Base-by-base conservation (phyloP, 2,113 vertebrate species). In the Rhynchomys soricoides region DNA sequence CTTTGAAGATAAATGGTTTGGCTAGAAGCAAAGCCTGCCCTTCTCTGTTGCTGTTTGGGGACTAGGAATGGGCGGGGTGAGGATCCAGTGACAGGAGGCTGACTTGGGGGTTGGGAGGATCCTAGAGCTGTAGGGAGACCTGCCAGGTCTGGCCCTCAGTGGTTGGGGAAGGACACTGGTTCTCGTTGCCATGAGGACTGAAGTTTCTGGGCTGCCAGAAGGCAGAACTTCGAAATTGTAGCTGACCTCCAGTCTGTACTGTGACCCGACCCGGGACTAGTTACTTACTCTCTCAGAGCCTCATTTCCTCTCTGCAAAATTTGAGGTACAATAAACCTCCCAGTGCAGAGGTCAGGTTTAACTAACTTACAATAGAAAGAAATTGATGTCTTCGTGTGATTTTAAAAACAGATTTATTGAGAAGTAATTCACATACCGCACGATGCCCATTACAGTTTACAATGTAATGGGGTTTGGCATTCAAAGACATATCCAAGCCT, bases 1-100 rank as follows among this genome's bases (percentile, higher is more conserved):
- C 73, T 59, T 68, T 74, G 81, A 97, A 96, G 89, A 94, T 64
- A 26, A 66, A 48, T 15, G 81, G 66, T 11, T 62, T 82, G 11
- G 3, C 86, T 22, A 78, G 59, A 94, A 74, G 90, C 64, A 48
- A 50, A 1, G 70, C 86, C 57, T 29, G 21, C 79, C 73, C 74
- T 92, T 43, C 19, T 12, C 0, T 11, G 73, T 29, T 2, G 66
- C 50, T 48, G 40, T 0, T 1, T 1, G 48, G 43, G 48, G 79
- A 15, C 6, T 13, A 7, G 31, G 29, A 85, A 37, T 11, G 29
- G 96, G 79, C 3, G 4, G 45, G 34, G 12, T 13, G 34, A 17
- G 59, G 7, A 22, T 74, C 34, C 43, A 78, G 88, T 26, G 88
- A 9, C 19, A 34, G 37, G 43, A 73, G 93, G 43, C 0, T 0